Evolutionary conservation across 1,140 invertebrate species (phyloP), one percentile per base, ranked within the genome.

Genomic region (Papilio polyxenes): DNA sequence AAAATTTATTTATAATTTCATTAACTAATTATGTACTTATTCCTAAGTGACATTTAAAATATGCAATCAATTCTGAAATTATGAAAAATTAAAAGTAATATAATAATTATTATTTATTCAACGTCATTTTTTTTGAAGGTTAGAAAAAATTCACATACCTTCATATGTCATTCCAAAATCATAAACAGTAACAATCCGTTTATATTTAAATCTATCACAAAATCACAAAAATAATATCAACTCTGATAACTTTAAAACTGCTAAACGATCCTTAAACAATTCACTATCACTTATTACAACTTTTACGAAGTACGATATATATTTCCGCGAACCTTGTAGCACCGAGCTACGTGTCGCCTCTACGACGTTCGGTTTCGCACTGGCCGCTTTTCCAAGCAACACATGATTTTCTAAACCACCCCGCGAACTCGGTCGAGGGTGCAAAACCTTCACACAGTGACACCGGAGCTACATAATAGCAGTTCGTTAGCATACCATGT

Each of bases 371-470:
- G 84, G 85, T 84, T 84, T 85, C 85, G 79, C 82, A 94, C 93
- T 94, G 92, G 86, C 89, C 86, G 89, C 82, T 91, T 92, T 91
- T 89, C 90, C 91, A 86, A 89, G 88, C 90, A 91, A 92, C 91
- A 92, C 92, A 93, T 92, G 90, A 92, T 90, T 91, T 91, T 91
- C 91, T 89, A 89, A 90, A 92, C 88, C 91, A 89, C 92, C 90
- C 87, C 83, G 85, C 84, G 83, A 91, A 92, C 89, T 92, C 92
- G 92, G 92, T 93, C 92, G 92, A 91, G 90, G 91, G 92, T 91
- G 91, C 89, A 87, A 90, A 93, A 93, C 93, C 93, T 93, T 94
- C 91, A 93, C 93, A 94, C 92, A 92, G 90, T 94, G 92, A 94
- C 91, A 92, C 91, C 87, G 86, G 89, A 88, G 88, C 87, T 88